Evolutionary conservation across 2,113 vertebrate species (phyloP).

Genomic region (Aphyosemion australe): DNA sequence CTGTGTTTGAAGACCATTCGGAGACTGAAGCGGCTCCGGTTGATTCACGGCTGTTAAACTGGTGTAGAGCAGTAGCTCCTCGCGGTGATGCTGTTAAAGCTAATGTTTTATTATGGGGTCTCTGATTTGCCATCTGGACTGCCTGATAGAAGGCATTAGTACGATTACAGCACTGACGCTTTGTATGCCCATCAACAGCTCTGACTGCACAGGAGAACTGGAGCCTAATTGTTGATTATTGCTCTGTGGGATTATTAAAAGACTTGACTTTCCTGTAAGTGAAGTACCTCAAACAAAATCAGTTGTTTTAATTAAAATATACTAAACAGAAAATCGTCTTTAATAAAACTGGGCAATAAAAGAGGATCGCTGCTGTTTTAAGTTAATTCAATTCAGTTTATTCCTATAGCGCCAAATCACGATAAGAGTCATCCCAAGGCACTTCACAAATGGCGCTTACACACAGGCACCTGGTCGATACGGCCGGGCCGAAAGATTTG

Average conservation of each 20-base stretch:
- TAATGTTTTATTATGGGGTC: constrained; percentile 64
- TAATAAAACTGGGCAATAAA: neutral
- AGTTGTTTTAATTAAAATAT: neutral
- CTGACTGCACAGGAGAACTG: constrained; percentile 13
- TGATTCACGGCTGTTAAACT: constrained; percentile 62
- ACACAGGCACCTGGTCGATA: too few species aligned
- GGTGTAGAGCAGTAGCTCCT: constrained; percentile 43
- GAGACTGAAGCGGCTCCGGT: constrained; percentile 48
- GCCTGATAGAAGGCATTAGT: constrained; percentile 31
- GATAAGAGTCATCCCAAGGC: too few species aligned
- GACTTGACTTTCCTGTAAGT: neutral
- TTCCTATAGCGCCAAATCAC: too few species aligned
- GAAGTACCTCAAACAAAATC: neutral
- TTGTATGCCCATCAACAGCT: constrained; percentile 18
- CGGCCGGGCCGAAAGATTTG: too few species aligned
- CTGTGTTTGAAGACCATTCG: constrained; percentile 61
- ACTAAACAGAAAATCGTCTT: neutral
- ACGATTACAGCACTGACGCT: constrained; percentile 10
- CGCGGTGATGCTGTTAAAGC: constrained; percentile 55
- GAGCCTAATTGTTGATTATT: neutral
- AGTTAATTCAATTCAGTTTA: too few species aligned
- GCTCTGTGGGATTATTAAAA: neutral
- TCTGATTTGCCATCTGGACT: constrained; percentile 67
- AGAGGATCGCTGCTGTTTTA: too few species aligned
- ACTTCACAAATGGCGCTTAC: too few species aligned